Conservation (phyloP, 1,140 invertebrate genomes). For the fruit fly (Drosophila melanogaster) region Release_6_plus_ISO1_MT NT_033779.5:2306001-2306500, state of each 20-base stretch:
- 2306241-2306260: constrained; percentile 51
- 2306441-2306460: constrained; percentile 31
- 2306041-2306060: not conserved
- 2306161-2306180: constrained; percentile 59
- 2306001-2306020: constrained; percentile 45
- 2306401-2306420: constrained; percentile 69
- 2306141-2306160: constrained; percentile 21
- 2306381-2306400: constrained; percentile 11
- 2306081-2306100: constrained; percentile 78
- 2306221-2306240: constrained; percentile 57
- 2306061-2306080: constrained; percentile 70
- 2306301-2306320: constrained; percentile 46
- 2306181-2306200: constrained; percentile 4
- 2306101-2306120: constrained; percentile 48
- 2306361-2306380: constrained; percentile 2
- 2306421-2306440: constrained; percentile 51
- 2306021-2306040: constrained; percentile 6
- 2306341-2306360: constrained; percentile 31
- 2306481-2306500: constrained; percentile 71
- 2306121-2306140: too few relatives aligned
- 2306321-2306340: constrained; percentile 65
- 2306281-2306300: constrained; percentile 33
- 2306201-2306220: constrained; percentile 34
- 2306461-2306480: constrained; percentile 38
- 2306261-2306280: constrained; percentile 41